A percentile compares a stretch with the other conserved stretches of the same genome.
Evolutionary conservation across 2,797 vertebrate species (phyloP).

Genomic region (Trachurus trachurus): DNA sequence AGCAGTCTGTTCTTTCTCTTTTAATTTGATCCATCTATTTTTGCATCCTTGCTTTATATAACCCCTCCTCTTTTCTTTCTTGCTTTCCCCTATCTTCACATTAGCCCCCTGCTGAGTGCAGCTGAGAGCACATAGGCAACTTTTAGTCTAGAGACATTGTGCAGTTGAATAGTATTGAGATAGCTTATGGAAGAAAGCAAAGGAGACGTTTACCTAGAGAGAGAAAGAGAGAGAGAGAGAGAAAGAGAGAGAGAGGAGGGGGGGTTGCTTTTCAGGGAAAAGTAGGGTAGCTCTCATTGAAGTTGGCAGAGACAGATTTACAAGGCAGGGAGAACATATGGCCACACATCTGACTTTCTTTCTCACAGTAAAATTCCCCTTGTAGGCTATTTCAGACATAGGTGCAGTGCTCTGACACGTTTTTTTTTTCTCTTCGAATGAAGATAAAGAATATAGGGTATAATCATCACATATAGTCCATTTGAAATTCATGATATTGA

Average conservation of each 20-base stretch:
- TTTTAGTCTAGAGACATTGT: conserved; percentile 6
- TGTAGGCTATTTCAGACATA: neutral
- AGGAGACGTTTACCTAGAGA: neutral
- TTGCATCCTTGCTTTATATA: conserved; percentile 46
- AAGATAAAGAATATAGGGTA: no score
- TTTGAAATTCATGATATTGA: no score
- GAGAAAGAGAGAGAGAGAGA: neutral
- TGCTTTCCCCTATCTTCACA: conserved; percentile 23
- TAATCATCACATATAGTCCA: no score
- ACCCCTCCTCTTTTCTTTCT: conserved; percentile 43
- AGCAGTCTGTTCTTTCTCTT: conserved; percentile 36
- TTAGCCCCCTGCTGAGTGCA: conserved; percentile 35
- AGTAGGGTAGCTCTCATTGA: conserved; percentile 47
- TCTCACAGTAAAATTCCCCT: neutral
- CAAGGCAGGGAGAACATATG: conserved; percentile 45
- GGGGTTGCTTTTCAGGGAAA: neutral
- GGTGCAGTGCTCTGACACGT: no score
- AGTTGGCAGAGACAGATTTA: conserved; percentile 50
- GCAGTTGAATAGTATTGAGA: conserved; percentile 9
- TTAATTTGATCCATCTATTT: conserved; percentile 67
- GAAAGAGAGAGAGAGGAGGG: neutral
- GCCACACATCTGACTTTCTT: conserved; percentile 9
- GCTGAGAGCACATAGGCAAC: conserved; percentile 30
- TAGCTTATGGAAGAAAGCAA: neutral
- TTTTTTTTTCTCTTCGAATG: no score